Conservation (phyloP, 2,797 vertebrate species). For the Typhlichthys subterraneus region DNA sequence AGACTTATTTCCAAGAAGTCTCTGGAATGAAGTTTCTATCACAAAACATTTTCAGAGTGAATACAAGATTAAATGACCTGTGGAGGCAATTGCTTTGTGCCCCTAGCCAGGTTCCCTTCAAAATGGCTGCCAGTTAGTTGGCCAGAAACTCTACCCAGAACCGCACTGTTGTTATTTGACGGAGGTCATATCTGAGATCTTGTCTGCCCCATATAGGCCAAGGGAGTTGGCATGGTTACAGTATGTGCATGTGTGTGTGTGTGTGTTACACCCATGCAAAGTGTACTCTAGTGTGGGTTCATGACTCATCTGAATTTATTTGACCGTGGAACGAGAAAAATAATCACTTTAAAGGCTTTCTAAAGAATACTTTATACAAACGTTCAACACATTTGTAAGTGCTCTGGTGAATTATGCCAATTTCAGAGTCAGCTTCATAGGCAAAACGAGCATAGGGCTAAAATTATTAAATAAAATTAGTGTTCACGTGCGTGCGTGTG, state of each 20-base stretch:
- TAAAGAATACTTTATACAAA: neutral
- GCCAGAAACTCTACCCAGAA: slow-evolving; percentile 19
- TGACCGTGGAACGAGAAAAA: slow-evolving; percentile 39
- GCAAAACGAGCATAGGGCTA: slow-evolving; percentile 12
- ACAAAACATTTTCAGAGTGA: slow-evolving; percentile 57
- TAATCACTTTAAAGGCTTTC: slow-evolving; percentile 17
- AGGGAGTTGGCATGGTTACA: slow-evolving; percentile 4
- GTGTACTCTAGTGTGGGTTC: slow-evolving; percentile 16
- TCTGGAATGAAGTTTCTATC: too few species aligned
- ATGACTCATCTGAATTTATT: slow-evolving; percentile 54
- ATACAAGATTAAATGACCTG: neutral
- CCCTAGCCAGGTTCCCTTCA: slow-evolving; percentile 5
- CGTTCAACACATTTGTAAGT: slow-evolving; percentile 48
- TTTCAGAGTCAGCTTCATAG: slow-evolving; percentile 63
- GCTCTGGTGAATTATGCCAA: slow-evolving; percentile 47
- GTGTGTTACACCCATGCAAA: slow-evolving; percentile 31
- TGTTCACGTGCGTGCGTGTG: neutral
- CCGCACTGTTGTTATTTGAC: slow-evolving; percentile 34
- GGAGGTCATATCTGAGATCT: slow-evolving; percentile 29
- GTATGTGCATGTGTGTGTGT: slow-evolving; percentile 4
- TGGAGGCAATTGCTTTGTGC: slow-evolving; percentile 51
- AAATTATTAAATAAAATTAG: slow-evolving; percentile 2
- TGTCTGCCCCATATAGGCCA: slow-evolving; percentile 20
- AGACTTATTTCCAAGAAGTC: too few species aligned
- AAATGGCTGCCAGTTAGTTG: slow-evolving; percentile 15